Percentiles rank a stretch among this genome's conserved stretches.
Conservation (phyloP, 1,140 invertebrate genomes). For the Manduca sexta region DNA sequence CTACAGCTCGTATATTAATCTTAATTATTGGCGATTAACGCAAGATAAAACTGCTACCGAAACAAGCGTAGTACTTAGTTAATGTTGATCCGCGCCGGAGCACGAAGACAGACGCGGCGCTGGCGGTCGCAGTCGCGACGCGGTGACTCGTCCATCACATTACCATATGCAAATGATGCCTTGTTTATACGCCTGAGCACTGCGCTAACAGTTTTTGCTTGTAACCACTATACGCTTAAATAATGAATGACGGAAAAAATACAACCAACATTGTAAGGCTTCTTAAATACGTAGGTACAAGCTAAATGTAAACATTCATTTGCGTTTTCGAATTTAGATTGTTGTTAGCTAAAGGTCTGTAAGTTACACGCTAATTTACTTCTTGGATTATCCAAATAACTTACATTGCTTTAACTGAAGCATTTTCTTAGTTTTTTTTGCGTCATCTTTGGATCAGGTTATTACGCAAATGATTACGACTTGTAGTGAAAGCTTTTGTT, state of each 20-base stretch:
- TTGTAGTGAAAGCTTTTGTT: too few species aligned
- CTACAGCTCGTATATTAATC: background rate
- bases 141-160: constrained; percentile 25
- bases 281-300: background rate
- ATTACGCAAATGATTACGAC: too few species aligned
- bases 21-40: background rate
- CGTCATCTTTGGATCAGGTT: too few species aligned
- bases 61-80: background rate
- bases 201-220: constrained; percentile 34
- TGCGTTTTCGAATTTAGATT: too few species aligned
- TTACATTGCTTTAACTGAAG: too few species aligned
- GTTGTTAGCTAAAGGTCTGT: too few species aligned
- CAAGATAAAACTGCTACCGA: background rate
- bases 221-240: constrained; percentile 17
- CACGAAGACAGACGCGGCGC: constrained; percentile 28
- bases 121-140: constrained; percentile 23
- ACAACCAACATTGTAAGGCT: background rate
- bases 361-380: too few species aligned
- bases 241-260: constrained; percentile 10
- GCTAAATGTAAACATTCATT: too few species aligned
- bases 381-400: too few species aligned
- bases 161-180: constrained; percentile 42
- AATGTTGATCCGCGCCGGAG: constrained; percentile 5
- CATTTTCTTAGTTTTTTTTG: too few species aligned
- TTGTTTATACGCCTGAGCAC: constrained; percentile 22